These are phyloP conservation scores for Sebastes taczanowskii DNA, from an alignment of 2,797 vertebrate genomes.

Conservation along the genomic window DNA sequence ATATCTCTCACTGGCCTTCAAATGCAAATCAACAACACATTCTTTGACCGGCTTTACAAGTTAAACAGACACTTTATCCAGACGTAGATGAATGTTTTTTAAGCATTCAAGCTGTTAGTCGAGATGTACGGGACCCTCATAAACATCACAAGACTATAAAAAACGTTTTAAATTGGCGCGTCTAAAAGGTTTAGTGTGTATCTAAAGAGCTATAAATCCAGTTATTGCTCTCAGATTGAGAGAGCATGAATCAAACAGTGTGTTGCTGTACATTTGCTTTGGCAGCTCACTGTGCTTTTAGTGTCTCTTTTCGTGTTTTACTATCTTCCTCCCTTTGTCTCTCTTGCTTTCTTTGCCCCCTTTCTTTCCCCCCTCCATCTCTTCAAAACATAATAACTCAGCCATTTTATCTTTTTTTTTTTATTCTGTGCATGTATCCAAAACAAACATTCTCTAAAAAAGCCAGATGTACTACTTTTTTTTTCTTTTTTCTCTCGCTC, in stretches of 20 bases:
- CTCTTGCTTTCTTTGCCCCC: conserved; percentile 7
- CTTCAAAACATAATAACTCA: conserved; percentile 14
- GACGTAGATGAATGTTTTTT: not conserved
- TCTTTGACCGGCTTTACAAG: conserved; percentile 18
- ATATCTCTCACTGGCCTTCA: not conserved
- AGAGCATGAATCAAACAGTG: conserved; percentile 5
- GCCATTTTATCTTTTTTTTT: not conserved
- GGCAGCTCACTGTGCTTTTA: conserved; percentile 14
- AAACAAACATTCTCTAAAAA: conserved; percentile 42
- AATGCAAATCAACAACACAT: conserved; percentile 45
- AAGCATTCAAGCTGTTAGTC: not conserved
- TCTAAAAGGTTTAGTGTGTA: not conserved
- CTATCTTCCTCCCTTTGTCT: conserved; percentile 19
- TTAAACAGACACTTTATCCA: not conserved
- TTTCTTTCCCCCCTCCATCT: not conserved
- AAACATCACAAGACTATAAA: not conserved
- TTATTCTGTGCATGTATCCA: conserved; percentile 44
- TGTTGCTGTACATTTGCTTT: conserved; percentile 62
- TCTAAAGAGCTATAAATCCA: not conserved
- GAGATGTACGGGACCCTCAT: not conserved
- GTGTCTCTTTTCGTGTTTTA: conserved; percentile 22
- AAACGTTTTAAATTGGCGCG: not conserved
- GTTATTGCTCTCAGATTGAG: not conserved
- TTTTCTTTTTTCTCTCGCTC: too few relatives aligned
- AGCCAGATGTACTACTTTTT: not conserved